phyloP scores from a whole-genome alignment of 1,140 invertebrate genomes.

The Argopecten irradians region DNA sequence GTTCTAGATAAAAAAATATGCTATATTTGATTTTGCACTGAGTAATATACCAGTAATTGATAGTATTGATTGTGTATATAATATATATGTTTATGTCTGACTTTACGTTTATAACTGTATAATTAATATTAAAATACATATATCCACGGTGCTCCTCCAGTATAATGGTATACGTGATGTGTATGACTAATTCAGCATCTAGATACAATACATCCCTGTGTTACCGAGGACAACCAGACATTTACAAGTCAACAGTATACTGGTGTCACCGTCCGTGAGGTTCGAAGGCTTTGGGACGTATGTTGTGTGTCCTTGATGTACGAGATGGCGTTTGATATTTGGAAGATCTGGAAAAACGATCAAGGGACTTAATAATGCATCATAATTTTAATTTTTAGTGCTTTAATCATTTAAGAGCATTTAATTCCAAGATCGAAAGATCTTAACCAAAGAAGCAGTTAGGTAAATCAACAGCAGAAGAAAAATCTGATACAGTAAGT shows the following conservation, averaged over 20 bases:
- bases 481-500: too few species aligned
- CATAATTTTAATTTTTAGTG: not conserved
- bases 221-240: not conserved
- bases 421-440: too few species aligned
- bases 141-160: not conserved
- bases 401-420: too few species aligned
- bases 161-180: not conserved
- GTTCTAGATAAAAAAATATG: too few species aligned
- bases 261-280: slow-evolving; percentile 46
- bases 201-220: not conserved
- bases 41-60: too few species aligned
- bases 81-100: too few species aligned
- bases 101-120: not conserved
- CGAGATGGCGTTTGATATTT: slow-evolving; percentile 47
- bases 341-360: slow-evolving; percentile 35
- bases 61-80: too few species aligned
- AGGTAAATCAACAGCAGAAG: not conserved
- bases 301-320: slow-evolving; percentile 35
- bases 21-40: too few species aligned
- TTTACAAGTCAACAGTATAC: not conserved
- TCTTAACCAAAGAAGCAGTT: not conserved
- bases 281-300: slow-evolving; percentile 53
- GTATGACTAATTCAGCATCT: not conserved
- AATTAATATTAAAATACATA: not conserved
- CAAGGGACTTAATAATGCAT: not conserved